These are phyloP conservation scores for Hypomecis atomaria DNA, from an alignment of 2,888 invertebrate genomes.

Conservation along the genomic window DNA sequence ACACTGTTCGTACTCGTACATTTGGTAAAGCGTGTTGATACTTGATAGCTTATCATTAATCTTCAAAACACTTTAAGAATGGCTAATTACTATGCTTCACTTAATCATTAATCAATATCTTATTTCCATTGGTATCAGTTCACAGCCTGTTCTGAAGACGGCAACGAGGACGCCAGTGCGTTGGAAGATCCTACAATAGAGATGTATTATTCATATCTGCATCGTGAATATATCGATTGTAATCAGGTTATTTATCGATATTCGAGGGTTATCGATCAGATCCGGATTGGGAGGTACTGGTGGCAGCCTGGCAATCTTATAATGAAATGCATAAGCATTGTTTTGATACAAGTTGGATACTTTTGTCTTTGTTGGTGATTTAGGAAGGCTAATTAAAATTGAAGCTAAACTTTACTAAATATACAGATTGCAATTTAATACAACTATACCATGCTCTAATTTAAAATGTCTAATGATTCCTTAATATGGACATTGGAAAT, in stretches of 20 bases:
- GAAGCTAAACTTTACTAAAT: no score
- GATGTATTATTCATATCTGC: constrained; percentile 51
- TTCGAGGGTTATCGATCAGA: constrained; percentile 43
- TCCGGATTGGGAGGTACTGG: constrained; percentile 25
- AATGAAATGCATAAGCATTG: background rate
- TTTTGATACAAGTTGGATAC: no score
- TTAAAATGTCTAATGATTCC: no score
- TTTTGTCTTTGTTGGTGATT: no score
- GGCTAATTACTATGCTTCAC: constrained; percentile 9
- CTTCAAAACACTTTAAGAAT: constrained; percentile 11
- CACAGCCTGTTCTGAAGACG: constrained; percentile 9
- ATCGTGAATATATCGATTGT: constrained; percentile 43
- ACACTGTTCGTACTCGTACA: background rate
- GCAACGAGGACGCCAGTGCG: constrained; percentile 26
- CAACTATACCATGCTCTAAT: no score
- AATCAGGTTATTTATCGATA: constrained; percentile 41
- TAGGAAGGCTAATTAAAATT: no score
- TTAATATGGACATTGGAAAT: no score
- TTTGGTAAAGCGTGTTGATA: background rate
- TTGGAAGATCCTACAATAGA: constrained; percentile 42
- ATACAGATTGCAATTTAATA: no score
- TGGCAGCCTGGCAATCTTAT: constrained; percentile 15
- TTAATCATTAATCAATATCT: constrained; percentile 12
- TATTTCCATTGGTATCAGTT: background rate
- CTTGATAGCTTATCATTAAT: constrained; percentile 17